Percentiles rank a stretch among this genome's conserved stretches.
These are phyloP conservation scores for Drosophila yooni DNA, from an alignment of 2,888 invertebrate genomes.

Conservation along the genomic window DNA sequence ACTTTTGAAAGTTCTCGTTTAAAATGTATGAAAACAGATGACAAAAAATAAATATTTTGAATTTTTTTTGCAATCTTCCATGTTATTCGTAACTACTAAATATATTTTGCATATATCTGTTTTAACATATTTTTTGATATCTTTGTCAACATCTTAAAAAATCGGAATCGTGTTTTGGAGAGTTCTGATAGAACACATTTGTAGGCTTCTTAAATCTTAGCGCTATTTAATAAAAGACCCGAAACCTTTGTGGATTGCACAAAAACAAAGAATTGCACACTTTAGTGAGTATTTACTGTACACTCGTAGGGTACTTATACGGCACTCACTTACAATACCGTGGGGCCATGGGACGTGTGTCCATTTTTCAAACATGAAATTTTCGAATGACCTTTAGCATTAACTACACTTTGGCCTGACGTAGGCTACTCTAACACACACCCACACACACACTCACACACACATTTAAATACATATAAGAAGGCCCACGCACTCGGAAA, in stretches of 20 bases:
- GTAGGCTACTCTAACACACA: conserved; percentile 36
- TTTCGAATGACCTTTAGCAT: conserved; percentile 77
- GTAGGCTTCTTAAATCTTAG: background rate
- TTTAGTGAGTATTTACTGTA: conserved; percentile 26
- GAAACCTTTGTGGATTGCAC: background rate
- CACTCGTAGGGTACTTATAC: conserved; percentile 37
- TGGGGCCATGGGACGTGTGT: conserved; percentile 35
- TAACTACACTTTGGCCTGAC: conserved; percentile 54
- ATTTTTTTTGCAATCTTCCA: background rate
- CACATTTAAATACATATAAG: background rate
- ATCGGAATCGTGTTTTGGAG: background rate
- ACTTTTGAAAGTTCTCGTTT: background rate
- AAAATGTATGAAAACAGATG: background rate
- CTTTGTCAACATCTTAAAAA: background rate
- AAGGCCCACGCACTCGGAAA: conserved; percentile 50
- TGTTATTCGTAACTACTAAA: background rate
- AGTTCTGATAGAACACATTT: background rate
- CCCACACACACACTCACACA: background rate
- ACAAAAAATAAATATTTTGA: no score
- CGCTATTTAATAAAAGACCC: background rate
- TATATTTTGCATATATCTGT: background rate
- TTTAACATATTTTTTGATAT: background rate
- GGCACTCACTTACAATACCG: conserved; percentile 23
- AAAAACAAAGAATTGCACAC: background rate
- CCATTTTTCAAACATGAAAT: conserved; percentile 71